Conservation (phyloP, 1,140 invertebrate species). For the Drosophila subpulchrella region DNA sequence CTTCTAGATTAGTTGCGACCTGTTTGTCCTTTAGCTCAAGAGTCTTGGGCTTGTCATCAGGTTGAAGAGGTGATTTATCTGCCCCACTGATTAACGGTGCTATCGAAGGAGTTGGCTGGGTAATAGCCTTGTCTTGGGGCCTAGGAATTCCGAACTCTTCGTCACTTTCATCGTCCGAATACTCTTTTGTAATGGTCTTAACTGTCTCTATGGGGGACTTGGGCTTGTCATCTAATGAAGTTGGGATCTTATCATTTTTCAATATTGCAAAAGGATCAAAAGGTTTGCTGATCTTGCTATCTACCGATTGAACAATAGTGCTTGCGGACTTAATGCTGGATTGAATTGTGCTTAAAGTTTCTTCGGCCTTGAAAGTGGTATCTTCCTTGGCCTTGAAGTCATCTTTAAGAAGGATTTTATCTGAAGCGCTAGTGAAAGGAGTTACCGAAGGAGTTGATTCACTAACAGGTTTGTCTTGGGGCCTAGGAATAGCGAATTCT, state of each 20-base stretch:
- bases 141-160: too few species aligned
- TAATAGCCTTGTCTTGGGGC: too few species aligned
- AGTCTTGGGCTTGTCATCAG: neutral
- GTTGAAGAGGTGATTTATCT: neutral
- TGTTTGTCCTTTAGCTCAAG: neutral
- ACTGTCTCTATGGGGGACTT: too few species aligned
- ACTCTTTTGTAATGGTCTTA: too few species aligned
- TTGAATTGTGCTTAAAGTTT: conserved; percentile 8
- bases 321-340: neutral
- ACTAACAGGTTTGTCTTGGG: conserved; percentile 8
- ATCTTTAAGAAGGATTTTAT: too few species aligned
- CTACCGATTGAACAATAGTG: neutral
- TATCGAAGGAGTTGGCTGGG: neutral
- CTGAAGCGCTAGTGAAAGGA: neutral
- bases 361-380: conserved; percentile 2
- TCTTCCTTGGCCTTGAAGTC: too few species aligned
- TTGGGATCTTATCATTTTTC: conserved; percentile 4
- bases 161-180: too few species aligned
- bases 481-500: conserved; percentile 15
- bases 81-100: neutral
- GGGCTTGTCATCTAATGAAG: neutral
- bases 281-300: conserved; percentile 1
- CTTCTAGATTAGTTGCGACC: neutral
- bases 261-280: neutral
- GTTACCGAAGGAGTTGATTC: neutral